A percentile compares a stretch with the other conserved stretches of the same genome.
phyloP scores from a whole-genome alignment of 1,140 invertebrate genomes.

The Halictus rubicundus region DNA sequence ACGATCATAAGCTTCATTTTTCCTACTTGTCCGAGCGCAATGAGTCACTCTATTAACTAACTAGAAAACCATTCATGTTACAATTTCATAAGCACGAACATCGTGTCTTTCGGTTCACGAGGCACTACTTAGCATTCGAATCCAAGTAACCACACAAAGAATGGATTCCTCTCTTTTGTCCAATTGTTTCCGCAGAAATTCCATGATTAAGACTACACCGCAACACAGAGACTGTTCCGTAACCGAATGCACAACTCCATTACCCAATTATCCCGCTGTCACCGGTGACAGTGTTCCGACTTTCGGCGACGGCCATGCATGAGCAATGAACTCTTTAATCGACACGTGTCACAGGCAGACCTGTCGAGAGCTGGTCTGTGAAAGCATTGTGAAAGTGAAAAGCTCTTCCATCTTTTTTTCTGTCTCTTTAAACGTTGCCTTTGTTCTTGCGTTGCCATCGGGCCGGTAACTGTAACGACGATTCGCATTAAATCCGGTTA shows the following conservation, averaged over 20 bases:
- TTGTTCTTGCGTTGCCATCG: not conserved
- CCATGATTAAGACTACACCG: not conserved
- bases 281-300: not conserved
- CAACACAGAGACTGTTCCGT: not conserved
- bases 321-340: constrained; percentile 16
- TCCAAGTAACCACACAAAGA: too few relatives aligned
- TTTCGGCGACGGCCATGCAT: not conserved
- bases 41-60: too few relatives aligned
- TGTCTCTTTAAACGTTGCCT: not conserved
- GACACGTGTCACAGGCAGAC: not conserved
- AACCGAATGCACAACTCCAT: not conserved
- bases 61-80: too few relatives aligned
- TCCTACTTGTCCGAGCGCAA: too few relatives aligned
- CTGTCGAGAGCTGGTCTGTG: not conserved
- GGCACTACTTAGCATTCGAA: too few relatives aligned
- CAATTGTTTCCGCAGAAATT: too few relatives aligned
- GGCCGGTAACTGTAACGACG: not conserved
- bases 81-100: too few relatives aligned
- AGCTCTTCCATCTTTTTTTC: not conserved
- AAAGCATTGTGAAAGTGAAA: too few relatives aligned
- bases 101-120: too few relatives aligned
- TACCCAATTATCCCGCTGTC: not conserved
- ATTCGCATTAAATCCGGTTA: not conserved
- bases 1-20: too few relatives aligned
- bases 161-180: too few relatives aligned